These are phyloP conservation scores for Pipistrellus kuhlii DNA, from an alignment of 2,797 vertebrate species.

Conservation along the genomic window DNA sequence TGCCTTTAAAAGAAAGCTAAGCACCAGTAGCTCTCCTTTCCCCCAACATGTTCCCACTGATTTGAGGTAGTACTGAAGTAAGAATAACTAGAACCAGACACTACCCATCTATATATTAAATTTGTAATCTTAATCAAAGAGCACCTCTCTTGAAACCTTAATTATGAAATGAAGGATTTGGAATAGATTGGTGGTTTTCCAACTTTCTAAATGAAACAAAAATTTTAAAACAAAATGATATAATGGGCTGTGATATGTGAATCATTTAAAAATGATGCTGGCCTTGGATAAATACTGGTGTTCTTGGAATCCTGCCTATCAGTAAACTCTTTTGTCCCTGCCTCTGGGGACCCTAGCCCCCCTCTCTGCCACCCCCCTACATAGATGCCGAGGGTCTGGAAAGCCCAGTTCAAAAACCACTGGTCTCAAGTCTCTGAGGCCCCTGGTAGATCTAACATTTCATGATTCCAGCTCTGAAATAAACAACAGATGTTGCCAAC, in stretches of 20 bases:
- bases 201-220: slow-evolving; percentile 65
- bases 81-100: background rate
- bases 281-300: slow-evolving; percentile 29
- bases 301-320: slow-evolving; percentile 58
- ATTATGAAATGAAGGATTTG: slow-evolving; percentile 58
- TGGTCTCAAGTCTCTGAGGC: slow-evolving; percentile 69
- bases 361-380: background rate
- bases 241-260: slow-evolving; percentile 43
- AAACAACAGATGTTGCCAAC: slow-evolving; percentile 83
- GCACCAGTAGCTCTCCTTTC: background rate
- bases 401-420: slow-evolving; percentile 76
- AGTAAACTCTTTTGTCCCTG: slow-evolving; percentile 43
- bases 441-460: slow-evolving; percentile 77
- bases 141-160: background rate
- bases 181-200: slow-evolving; percentile 46
- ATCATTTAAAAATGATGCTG: slow-evolving; percentile 59
- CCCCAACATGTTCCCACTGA: background rate
- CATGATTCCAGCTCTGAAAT: slow-evolving; percentile 79
- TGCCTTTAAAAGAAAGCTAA: background rate
- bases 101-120: background rate
- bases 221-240: slow-evolving; percentile 57
- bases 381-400: slow-evolving; percentile 23
- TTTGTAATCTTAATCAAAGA: background rate
- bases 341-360: slow-evolving; percentile 15
- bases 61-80: background rate